Percentiles rank a stretch among this genome's conserved stretches.
phyloP scores from a whole-genome alignment of 2,113 vertebrate species.

The Hydrochoerus hydrochaeris region DNA sequence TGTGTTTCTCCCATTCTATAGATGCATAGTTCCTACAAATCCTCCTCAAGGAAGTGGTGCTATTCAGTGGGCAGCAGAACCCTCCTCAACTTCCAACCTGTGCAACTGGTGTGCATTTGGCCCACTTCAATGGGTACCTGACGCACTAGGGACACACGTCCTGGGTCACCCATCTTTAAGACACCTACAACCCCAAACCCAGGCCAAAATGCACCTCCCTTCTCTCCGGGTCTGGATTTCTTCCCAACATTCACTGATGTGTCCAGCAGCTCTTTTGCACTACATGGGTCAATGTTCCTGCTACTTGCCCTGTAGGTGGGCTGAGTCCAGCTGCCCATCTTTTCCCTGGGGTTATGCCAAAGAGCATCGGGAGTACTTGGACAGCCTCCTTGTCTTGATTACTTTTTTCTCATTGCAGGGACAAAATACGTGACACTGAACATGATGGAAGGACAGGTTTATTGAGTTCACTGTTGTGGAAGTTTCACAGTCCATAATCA shows the following conservation, averaged over 20 bases:
- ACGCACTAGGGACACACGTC: neutral
- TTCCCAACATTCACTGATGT: neutral
- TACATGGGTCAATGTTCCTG: neutral
- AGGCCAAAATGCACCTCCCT: neutral
- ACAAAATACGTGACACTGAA: no score
- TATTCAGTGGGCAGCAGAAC: neutral
- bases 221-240: neutral
- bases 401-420: no score
- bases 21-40: neutral
- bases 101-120: neutral
- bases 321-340: neutral
- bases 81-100: neutral
- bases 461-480: no score
- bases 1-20: neutral
- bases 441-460: no score
- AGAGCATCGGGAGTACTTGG: neutral
- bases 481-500: no score
- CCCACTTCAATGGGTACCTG: neutral
- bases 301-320: neutral
- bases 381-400: neutral
- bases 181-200: neutral
- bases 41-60: neutral
- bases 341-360: neutral
- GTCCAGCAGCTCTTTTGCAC: neutral
- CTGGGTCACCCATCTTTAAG: neutral